Conservation (phyloP, 1,140 invertebrate species). For the Prorops nasuta region DNA sequence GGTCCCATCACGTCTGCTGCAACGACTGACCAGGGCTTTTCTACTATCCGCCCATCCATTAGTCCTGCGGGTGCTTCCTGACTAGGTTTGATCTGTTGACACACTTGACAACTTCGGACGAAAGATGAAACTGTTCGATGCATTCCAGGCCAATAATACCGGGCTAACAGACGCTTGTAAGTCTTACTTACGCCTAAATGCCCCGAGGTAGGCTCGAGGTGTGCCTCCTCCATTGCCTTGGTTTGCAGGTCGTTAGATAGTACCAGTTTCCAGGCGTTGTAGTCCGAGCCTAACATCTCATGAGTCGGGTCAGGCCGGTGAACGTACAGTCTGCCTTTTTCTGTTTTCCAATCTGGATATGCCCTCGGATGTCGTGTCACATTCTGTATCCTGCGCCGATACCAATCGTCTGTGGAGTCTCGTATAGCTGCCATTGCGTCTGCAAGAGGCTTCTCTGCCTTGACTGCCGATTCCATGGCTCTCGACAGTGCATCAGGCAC, state of each 20-base stretch:
- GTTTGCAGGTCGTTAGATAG: neutral
- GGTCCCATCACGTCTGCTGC: constrained; percentile 49
- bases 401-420: neutral
- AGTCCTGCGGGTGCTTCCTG: constrained; percentile 29
- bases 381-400: neutral
- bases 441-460: too few relatives aligned
- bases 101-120: constrained; percentile 22
- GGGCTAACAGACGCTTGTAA: neutral
- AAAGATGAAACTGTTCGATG: constrained; percentile 8
- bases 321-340: neutral
- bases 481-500: too few relatives aligned
- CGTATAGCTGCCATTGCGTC: too few relatives aligned
- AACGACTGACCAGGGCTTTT: constrained; percentile 39
- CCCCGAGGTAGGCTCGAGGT: constrained; percentile 18
- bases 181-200: constrained; percentile 31
- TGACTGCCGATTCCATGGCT: too few relatives aligned
- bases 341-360: constrained; percentile 5
- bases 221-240: constrained; percentile 17
- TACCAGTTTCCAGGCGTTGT: constrained; percentile 10
- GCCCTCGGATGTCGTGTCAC: neutral
- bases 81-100: constrained; percentile 32
- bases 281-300: neutral
- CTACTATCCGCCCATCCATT: constrained; percentile 32
- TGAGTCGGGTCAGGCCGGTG: constrained; percentile 1
- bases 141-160: constrained; percentile 24